These are phyloP conservation scores for Sarotherodon lohbergeri DNA, from an alignment of 2,113 vertebrate genomes.

Conservation along the genomic window DNA sequence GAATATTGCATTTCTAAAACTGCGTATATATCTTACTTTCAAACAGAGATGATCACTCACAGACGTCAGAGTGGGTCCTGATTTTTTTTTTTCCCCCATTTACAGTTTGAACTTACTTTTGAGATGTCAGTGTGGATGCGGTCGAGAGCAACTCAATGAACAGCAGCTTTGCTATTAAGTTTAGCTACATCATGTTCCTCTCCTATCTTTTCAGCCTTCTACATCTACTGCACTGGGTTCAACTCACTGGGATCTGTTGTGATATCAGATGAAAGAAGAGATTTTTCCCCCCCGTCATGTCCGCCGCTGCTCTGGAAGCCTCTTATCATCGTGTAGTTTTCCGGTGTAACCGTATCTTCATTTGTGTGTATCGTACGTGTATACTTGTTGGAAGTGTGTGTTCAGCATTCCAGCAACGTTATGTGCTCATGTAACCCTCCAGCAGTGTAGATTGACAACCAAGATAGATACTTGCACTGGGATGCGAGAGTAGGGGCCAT, in stretches of 20 bases:
- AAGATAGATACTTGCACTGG: slow-evolving; percentile 27
- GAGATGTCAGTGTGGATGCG: not conserved
- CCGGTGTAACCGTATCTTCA: slow-evolving; percentile 13
- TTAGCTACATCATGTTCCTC: slow-evolving; percentile 21
- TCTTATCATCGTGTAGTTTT: slow-evolving; percentile 34
- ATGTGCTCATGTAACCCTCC: slow-evolving; percentile 17
- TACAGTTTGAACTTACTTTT: not conserved
- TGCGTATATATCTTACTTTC: not conserved
- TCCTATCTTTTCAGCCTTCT: slow-evolving; percentile 3
- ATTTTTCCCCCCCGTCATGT: not conserved
- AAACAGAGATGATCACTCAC: not conserved
- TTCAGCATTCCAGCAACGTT: not conserved
- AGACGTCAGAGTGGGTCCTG: not conserved
- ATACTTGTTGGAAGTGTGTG: not conserved
- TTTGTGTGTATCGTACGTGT: not conserved
- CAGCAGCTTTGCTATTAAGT: slow-evolving; percentile 24
- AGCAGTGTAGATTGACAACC: slow-evolving; percentile 48
- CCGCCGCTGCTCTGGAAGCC: slow-evolving; percentile 4
- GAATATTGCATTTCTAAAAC: not conserved
- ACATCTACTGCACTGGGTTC: not conserved
- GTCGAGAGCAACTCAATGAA: not conserved
- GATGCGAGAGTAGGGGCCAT: slow-evolving; percentile 13
- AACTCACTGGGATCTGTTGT: slow-evolving; percentile 17
- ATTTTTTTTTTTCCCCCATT: not conserved
- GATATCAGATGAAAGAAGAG: slow-evolving; percentile 39